phyloP scores from a whole-genome alignment of 2,797 vertebrate species.

The Furcifer pardalis region DNA sequence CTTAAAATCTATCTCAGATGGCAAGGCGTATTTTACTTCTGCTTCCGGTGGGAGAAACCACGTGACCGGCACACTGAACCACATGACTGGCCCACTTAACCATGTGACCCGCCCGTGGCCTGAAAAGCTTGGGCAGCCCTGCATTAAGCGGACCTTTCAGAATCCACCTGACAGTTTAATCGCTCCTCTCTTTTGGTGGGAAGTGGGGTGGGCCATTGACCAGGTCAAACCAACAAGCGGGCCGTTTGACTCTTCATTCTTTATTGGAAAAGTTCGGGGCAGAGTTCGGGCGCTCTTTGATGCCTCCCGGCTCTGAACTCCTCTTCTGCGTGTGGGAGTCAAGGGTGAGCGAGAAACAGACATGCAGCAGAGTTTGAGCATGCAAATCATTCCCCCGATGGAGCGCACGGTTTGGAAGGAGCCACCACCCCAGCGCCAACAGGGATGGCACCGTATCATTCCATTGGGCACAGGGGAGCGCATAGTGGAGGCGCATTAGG shows the following conservation, averaged over 20 bases:
- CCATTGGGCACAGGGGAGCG: not conserved
- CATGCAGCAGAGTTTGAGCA: too few relatives aligned
- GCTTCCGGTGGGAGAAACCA: too few relatives aligned
- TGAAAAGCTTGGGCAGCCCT: too few relatives aligned
- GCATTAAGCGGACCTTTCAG: too few relatives aligned
- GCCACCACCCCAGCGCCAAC: too few relatives aligned
- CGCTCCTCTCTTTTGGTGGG: constrained; percentile 50
- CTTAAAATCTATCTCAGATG: too few relatives aligned
- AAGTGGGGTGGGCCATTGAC: constrained; percentile 15
- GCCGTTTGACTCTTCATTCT: not conserved
- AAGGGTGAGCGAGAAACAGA: not conserved
- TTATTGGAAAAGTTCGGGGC: not conserved
- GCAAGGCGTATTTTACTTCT: too few relatives aligned
- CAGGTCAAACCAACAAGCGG: constrained; percentile 22
- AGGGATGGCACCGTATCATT: rapidly evolving
- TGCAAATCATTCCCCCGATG: not conserved
- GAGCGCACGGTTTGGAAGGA: not conserved
- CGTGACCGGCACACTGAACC: too few relatives aligned
- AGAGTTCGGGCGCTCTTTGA: not conserved
- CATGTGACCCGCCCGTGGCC: too few relatives aligned
- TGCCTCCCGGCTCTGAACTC: not conserved
- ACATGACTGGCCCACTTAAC: too few relatives aligned
- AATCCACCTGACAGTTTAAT: constrained; percentile 57
- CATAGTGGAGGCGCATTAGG: not conserved
- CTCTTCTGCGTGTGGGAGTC: not conserved